Evolutionary conservation across 2,113 vertebrate species (phyloP).

Genomic region (Ondatra zibethicus): DNA sequence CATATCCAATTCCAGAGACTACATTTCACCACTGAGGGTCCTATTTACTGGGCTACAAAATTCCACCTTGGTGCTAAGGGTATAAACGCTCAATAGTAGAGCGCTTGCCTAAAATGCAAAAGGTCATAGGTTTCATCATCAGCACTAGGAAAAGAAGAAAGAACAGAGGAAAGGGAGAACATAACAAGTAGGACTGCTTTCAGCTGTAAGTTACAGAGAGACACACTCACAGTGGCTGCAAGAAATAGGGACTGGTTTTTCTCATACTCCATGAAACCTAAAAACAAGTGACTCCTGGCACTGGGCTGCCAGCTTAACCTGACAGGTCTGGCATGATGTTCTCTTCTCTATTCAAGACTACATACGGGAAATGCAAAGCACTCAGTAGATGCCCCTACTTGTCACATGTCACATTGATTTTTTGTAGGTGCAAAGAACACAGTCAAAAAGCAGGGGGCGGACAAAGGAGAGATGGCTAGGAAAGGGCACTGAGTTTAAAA

Average conservation of each 20-base stretch:
- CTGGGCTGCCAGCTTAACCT: background rate
- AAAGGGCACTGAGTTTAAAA: background rate
- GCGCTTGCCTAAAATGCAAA: background rate
- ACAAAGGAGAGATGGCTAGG: background rate
- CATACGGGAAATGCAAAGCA: background rate
- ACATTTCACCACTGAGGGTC: background rate
- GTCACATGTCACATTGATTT: conserved; percentile 15
- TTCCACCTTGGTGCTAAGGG: too few relatives aligned
- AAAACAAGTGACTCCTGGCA: background rate
- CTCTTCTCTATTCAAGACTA: background rate
- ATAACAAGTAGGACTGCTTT: background rate
- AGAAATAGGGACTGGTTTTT: background rate
- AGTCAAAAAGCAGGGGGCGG: background rate
- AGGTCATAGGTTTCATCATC: background rate
- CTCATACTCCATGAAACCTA: conserved; percentile 2
- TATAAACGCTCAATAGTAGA: background rate
- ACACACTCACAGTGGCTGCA: background rate
- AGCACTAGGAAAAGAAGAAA: background rate
- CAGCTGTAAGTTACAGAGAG: conserved; percentile 33
- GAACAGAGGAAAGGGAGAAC: background rate
- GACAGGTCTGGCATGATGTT: background rate
- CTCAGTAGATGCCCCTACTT: background rate
- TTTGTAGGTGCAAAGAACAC: background rate
- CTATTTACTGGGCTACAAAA: background rate
- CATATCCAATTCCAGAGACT: background rate